Evolutionary conservation across 2,888 invertebrate species (phyloP).

Genomic region (Drosophila tanythrix): DNA sequence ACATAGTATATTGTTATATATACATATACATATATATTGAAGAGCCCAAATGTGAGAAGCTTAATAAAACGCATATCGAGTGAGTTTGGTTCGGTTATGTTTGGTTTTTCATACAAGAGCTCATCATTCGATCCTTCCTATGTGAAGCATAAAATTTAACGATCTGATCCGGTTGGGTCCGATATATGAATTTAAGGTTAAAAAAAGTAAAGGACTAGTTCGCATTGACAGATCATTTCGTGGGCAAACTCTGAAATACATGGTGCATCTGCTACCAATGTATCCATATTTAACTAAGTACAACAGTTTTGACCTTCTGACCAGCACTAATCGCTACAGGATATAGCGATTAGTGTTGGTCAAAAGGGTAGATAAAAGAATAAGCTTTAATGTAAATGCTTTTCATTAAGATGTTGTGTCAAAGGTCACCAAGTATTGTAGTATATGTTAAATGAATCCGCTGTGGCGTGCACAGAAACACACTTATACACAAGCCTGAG

Average conservation of each 20-base stretch:
- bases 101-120: background rate
- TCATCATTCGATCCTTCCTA: background rate
- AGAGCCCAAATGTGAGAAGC: background rate
- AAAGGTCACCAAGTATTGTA: conserved; percentile 32
- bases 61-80: background rate
- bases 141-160: background rate
- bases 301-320: no score
- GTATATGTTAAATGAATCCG: conserved; percentile 12
- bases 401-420: conserved; percentile 48
- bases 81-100: background rate
- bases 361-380: conserved; percentile 8
- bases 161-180: background rate
- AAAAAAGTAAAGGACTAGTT: background rate
- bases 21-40: background rate
- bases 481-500: background rate
- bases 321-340: background rate
- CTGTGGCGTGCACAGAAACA: conserved; percentile 10
- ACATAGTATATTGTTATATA: background rate
- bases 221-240: no score
- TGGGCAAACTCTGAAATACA: background rate
- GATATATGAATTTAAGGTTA: background rate
- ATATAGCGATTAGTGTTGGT: background rate
- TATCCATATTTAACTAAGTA: background rate
- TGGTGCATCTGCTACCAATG: background rate
- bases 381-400: conserved; percentile 25